Percentiles rank a stretch among this genome's conserved stretches.
phyloP scores from a whole-genome alignment of 2,888 invertebrate species.

The Alsophila aescularia region DNA sequence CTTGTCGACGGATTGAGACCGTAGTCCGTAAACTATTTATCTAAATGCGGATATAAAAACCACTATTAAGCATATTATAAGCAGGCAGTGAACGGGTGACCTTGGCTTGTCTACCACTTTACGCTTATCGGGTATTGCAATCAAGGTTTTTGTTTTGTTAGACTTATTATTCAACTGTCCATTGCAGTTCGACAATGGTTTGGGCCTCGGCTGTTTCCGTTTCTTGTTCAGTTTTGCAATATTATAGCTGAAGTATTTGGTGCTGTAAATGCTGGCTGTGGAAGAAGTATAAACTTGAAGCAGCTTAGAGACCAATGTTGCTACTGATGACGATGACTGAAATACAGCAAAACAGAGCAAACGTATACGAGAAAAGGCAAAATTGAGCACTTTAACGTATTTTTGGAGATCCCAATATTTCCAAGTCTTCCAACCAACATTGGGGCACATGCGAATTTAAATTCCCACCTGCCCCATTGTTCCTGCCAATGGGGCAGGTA shows the following conservation, averaged over 20 bases:
- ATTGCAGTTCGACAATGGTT: constrained; percentile 24
- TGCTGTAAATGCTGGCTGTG: background rate
- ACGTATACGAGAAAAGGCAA: too few species aligned
- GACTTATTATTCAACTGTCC: constrained; percentile 28
- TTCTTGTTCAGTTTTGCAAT: constrained; percentile 22
- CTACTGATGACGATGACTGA: too few species aligned
- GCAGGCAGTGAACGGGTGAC: constrained; percentile 64
- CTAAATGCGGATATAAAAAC: constrained; percentile 63
- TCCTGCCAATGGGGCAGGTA: too few species aligned
- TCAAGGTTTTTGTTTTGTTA: constrained; percentile 34
- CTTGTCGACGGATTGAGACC: constrained; percentile 30
- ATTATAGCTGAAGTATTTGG: constrained; percentile 6
- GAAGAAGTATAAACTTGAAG: background rate
- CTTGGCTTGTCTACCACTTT: constrained; percentile 54
- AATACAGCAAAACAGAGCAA: too few species aligned
- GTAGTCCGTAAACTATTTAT: too few species aligned
- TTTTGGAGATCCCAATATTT: too few species aligned
- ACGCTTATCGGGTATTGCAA: constrained; percentile 28
- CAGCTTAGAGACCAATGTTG: too few species aligned
- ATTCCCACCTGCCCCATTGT: too few species aligned
- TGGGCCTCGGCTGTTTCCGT: constrained; percentile 25
- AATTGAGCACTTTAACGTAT: too few species aligned
- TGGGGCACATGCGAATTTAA: too few species aligned
- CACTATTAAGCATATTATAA: constrained; percentile 42
- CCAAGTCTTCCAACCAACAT: too few species aligned